Evolutionary conservation across 2,888 invertebrate species (phyloP).

Genomic region (Stratiomys singularior): DNA sequence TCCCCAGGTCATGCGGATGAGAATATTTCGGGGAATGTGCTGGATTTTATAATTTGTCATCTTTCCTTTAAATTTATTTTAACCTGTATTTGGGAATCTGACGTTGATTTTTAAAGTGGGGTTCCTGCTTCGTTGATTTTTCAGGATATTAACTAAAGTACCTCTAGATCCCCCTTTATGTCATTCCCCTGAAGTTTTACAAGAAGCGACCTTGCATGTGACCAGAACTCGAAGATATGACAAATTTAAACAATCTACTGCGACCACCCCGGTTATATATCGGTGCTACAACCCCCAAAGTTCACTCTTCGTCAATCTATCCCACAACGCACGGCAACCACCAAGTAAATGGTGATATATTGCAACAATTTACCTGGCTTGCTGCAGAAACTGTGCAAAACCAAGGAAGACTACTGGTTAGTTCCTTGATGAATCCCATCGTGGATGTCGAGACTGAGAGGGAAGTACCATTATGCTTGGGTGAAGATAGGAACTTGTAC

Average conservation of each 20-base stretch:
- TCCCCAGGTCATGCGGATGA: too few relatives aligned
- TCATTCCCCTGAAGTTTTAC: too few relatives aligned
- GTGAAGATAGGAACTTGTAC: background rate
- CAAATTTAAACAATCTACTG: background rate
- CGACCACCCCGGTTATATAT: background rate
- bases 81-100: too few relatives aligned
- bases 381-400: background rate
- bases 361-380: background rate
- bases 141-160: too few relatives aligned
- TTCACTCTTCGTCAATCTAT: background rate
- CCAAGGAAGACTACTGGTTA: background rate
- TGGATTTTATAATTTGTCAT: too few relatives aligned
- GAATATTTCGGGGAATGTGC: too few relatives aligned
- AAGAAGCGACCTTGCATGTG: too few relatives aligned
- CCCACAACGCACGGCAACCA: background rate
- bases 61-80: too few relatives aligned
- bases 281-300: background rate
- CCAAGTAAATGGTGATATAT: background rate
- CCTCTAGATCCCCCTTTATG: too few relatives aligned
- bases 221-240: background rate
- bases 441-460: background rate
- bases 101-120: too few relatives aligned
- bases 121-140: too few relatives aligned
- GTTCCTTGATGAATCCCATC: background rate
- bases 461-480: background rate